A percentile compares a stretch with the other conserved stretches of the same genome.
These are phyloP conservation scores for Linnaemya tessellans DNA, from an alignment of 2,888 invertebrate species.

Conservation along the genomic window DNA sequence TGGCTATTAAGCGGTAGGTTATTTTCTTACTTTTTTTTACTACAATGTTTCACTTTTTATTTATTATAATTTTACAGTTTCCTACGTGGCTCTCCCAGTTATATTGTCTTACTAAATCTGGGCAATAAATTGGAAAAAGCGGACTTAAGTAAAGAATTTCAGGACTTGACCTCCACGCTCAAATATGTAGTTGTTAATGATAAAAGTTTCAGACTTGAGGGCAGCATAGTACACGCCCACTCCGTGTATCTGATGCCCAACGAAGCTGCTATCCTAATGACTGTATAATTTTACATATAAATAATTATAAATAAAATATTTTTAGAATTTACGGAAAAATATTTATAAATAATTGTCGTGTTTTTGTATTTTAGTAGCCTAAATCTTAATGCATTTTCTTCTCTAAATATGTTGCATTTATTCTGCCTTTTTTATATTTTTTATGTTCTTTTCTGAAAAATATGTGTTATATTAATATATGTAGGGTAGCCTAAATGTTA, in stretches of 20 bases:
- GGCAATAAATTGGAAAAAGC: conserved; percentile 80
- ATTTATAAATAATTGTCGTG: too few species aligned
- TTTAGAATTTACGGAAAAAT: too few species aligned
- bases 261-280: conserved; percentile 79
- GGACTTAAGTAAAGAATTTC: conserved; percentile 79
- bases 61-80: conserved; percentile 71
- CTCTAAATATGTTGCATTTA: too few species aligned
- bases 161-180: conserved; percentile 74
- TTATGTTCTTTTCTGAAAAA: too few species aligned
- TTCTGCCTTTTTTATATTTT: too few species aligned
- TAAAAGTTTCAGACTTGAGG: conserved; percentile 77
- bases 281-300: conserved; percentile 67
- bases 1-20: conserved; percentile 82
- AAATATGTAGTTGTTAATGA: conserved; percentile 78
- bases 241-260: conserved; percentile 79
- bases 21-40: background rate
- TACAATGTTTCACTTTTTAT: background rate
- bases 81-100: conserved; percentile 76
- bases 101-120: conserved; percentile 84
- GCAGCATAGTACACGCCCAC: conserved; percentile 76
- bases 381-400: too few species aligned
- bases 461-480: too few species aligned
- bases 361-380: too few species aligned
- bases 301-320: too few species aligned
- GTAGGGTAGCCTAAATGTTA: too few species aligned